phyloP scores from a whole-genome alignment of 1,140 invertebrate genomes.

The Microplitis mediator region DNA sequence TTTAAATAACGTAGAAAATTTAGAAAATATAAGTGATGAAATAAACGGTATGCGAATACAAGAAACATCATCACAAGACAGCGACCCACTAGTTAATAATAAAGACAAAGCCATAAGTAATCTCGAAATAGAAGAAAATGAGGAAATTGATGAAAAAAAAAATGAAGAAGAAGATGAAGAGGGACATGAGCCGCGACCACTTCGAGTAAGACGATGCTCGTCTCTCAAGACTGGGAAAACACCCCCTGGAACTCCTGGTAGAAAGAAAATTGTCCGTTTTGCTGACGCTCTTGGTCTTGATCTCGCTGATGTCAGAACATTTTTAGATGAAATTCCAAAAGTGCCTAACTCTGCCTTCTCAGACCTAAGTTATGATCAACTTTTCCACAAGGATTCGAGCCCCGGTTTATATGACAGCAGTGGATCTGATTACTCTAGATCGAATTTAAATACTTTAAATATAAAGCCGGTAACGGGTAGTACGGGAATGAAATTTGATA shows the following conservation, averaged over 20 bases:
- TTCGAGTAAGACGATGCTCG: conserved; percentile 76
- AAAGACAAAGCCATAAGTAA: conserved; percentile 43
- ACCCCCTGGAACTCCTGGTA: conserved; percentile 83
- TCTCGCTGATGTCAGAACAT: conserved; percentile 87
- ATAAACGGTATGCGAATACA: background rate
- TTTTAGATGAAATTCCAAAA: conserved; percentile 86
- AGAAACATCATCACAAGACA: conserved; percentile 34
- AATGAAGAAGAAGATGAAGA: conserved; percentile 55
- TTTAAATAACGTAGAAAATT: too few species aligned
- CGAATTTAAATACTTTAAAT: background rate
- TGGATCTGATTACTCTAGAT: conserved; percentile 10
- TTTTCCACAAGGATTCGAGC: conserved; percentile 50
- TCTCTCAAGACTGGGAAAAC: conserved; percentile 91
- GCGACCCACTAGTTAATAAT: conserved; percentile 31
- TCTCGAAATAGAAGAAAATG: conserved; percentile 32
- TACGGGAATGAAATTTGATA: conserved; percentile 58
- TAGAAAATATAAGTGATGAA: too few species aligned
- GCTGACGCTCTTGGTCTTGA: conserved; percentile 93
- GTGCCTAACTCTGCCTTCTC: conserved; percentile 85
- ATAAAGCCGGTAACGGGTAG: background rate
- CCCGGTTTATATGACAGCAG: conserved; percentile 36
- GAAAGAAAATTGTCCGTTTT: conserved; percentile 94
- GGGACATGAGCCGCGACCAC: conserved; percentile 61
- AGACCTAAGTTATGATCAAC: conserved; percentile 69
- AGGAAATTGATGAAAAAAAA: conserved; percentile 41